Percentiles rank a stretch among this genome's conserved stretches.
Evolutionary conservation across 1,140 invertebrate genomes (phyloP).

Genomic region (Drosophila rhopaloa): DNA sequence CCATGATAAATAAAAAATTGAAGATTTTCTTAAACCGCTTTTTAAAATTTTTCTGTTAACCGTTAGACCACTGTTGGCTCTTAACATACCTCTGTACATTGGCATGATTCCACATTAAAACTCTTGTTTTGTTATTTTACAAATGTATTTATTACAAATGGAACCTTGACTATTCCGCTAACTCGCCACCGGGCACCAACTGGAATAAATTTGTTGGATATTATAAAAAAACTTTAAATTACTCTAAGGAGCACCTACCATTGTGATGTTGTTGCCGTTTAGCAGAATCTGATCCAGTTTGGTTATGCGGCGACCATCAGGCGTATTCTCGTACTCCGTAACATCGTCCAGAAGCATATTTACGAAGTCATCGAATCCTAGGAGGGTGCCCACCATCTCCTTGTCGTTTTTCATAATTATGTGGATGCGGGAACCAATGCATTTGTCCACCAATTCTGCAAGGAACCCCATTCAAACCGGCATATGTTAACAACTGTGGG

Average conservation of each 20-base stretch:
- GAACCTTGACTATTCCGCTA: constrained; percentile 86
- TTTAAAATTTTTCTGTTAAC: constrained; percentile 8
- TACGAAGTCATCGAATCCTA: constrained; percentile 99
- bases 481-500: constrained; percentile 1
- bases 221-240: constrained; percentile 13
- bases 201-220: constrained; percentile 82
- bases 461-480: constrained; percentile 27
- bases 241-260: constrained; percentile 88
- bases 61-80: not conserved
- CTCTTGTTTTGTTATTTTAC: constrained; percentile 16
- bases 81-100: constrained; percentile 1
- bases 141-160: constrained; percentile 38
- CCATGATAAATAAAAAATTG: not conserved
- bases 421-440: constrained; percentile 99
- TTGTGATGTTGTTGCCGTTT: constrained; percentile 99
- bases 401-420: constrained; percentile 99
- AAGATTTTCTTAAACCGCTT: not conserved
- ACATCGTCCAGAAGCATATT: constrained; percentile 98
- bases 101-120: constrained; percentile 14
- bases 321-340: constrained; percentile 97
- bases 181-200: constrained; percentile 89
- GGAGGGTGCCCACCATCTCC: constrained; percentile 98
- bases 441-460: constrained; percentile 99
- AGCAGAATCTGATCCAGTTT: constrained; percentile 99
- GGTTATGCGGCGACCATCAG: constrained; percentile 97